Evolutionary conservation across 2,113 vertebrate species (phyloP).

Genomic region (Notarius quadriscutis): DNA sequence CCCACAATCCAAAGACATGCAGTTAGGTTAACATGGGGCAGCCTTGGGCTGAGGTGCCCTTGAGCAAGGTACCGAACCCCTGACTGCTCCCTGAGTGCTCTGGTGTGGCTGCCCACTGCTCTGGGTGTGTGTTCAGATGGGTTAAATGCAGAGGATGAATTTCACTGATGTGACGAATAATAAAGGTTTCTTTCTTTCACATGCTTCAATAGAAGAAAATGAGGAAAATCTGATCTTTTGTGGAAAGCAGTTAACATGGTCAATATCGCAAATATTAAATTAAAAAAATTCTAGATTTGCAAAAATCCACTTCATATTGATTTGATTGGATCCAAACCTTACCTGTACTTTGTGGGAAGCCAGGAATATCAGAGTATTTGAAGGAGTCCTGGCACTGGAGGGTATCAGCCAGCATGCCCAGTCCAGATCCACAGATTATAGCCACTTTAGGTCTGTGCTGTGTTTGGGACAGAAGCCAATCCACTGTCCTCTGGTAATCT

Average conservation of each 20-base stretch:
- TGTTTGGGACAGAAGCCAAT: slow-evolving; percentile 74
- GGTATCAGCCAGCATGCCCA: slow-evolving; percentile 75
- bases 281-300: not conserved
- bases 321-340: not conserved
- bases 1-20: too few relatives aligned
- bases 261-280: not conserved
- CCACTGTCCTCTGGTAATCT: slow-evolving; percentile 76
- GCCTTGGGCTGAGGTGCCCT: too few relatives aligned
- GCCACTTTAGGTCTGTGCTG: slow-evolving; percentile 75
- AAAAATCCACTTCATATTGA: not conserved
- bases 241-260: not conserved
- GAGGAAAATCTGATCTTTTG: not conserved
- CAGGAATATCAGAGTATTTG: slow-evolving; percentile 75
- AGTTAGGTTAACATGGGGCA: too few relatives aligned
- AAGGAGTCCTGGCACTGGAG: slow-evolving; percentile 72
- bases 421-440: slow-evolving; percentile 79
- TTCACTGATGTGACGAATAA: too few relatives aligned
- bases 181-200: too few relatives aligned
- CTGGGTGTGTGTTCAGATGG: too few relatives aligned
- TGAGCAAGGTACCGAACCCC: too few relatives aligned
- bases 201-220: too few relatives aligned
- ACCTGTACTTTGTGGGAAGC: slow-evolving; percentile 82
- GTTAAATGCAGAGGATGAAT: too few relatives aligned
- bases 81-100: too few relatives aligned
- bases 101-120: too few relatives aligned